Evolutionary conservation across 1,140 invertebrate genomes (phyloP).

Genomic region (Drosophila truncata): DNA sequence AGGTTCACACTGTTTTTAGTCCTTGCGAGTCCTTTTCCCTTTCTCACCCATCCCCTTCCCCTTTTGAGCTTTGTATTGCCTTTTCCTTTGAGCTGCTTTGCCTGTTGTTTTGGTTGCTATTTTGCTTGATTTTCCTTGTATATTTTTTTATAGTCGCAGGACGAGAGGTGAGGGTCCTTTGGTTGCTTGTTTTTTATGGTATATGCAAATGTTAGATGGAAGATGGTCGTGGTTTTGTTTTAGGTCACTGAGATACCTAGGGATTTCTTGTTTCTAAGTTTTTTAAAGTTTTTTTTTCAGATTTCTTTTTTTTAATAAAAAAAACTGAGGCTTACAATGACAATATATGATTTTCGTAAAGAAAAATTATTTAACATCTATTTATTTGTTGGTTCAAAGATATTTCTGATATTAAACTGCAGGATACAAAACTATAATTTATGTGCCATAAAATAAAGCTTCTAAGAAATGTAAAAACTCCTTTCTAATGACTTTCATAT

Average conservation of each 20-base stretch:
- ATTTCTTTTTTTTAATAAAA: not conserved
- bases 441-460: rapidly evolving
- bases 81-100: constrained; percentile 52
- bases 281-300: not conserved
- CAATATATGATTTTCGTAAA: not conserved
- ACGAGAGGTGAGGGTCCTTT: not conserved
- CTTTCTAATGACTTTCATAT: too few species aligned
- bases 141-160: constrained; percentile 14
- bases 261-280: not conserved
- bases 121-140: constrained; percentile 40
- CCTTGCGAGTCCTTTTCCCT: constrained; percentile 7
- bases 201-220: constrained; percentile 61
- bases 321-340: not conserved
- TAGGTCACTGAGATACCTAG: not conserved
- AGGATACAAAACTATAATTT: too few species aligned
- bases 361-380: not conserved
- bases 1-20: constrained; percentile 56
- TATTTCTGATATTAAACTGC: not conserved
- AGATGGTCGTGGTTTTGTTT: not conserved
- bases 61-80: constrained; percentile 21
- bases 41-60: not conserved
- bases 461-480: not conserved
- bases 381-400: rapidly evolving
- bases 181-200: constrained; percentile 40
- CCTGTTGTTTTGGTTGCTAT: constrained; percentile 45